Conservation (phyloP, 1,140 invertebrate species). For the Tetraneura akinire region DNA sequence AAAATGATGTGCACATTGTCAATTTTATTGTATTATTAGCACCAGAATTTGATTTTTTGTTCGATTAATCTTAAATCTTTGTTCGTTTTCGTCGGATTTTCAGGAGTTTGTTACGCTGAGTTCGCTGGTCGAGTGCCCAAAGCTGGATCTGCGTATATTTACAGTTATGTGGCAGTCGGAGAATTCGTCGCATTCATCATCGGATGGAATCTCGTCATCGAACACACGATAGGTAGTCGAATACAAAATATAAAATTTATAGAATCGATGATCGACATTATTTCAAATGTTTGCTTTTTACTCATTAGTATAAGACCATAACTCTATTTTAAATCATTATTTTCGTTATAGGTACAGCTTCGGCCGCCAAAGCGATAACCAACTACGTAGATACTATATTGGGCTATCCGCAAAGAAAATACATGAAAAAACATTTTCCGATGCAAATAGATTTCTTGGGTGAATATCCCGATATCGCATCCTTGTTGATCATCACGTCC, state of each 20-base stretch:
- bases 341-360: constrained; percentile 66
- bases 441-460: constrained; percentile 65
- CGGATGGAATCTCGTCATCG: constrained; percentile 88
- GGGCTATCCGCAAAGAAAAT: constrained; percentile 65
- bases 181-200: constrained; percentile 77
- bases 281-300: too few relatives aligned
- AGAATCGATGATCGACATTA: too few relatives aligned
- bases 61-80: too few relatives aligned
- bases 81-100: too few relatives aligned
- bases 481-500: constrained; percentile 64
- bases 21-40: too few relatives aligned
- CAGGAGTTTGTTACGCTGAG: constrained; percentile 81
- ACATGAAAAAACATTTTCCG: constrained; percentile 65
- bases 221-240: constrained; percentile 80
- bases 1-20: too few relatives aligned
- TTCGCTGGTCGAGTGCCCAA: constrained; percentile 84
- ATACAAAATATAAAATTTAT: too few relatives aligned
- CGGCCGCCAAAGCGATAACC: constrained; percentile 74
- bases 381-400: constrained; percentile 71
- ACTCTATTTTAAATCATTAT: constrained; percentile 52
- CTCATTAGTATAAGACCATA: too few relatives aligned
- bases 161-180: constrained; percentile 85
- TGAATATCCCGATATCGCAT: constrained; percentile 71
- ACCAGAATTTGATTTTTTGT: too few relatives aligned
- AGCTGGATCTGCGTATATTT: constrained; percentile 84